Evolutionary conservation across 1,140 invertebrate genomes (phyloP), one percentile per base, ranked within the genome.

Genomic region (Macrobrachium nipponense): DNA sequence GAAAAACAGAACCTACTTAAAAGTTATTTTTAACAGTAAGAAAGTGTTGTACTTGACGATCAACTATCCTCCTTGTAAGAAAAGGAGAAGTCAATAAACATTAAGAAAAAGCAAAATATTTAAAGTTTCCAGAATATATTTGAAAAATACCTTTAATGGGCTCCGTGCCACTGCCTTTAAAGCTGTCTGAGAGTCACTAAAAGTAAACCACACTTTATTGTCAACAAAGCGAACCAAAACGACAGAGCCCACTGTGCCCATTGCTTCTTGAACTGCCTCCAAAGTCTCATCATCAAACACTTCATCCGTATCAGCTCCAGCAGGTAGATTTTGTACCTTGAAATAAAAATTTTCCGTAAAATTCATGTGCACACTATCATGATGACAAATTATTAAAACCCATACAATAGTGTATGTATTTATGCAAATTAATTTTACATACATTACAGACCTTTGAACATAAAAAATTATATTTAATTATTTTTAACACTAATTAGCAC

Each of bases 151-250:
- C 89, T 90, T 76, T 27, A 90, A 83, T 20, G 90, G 92, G 85
- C 93, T 92, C 89, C 93, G 93, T 62, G 93, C 91, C 4, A 93
- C 93, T 11, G 97, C 96, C 76, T 94, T 94, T 3, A 98, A 90
- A 59, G 97, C 97, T 87, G 94, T 94, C 89, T 96, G 94, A 0
- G 97, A 96, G 90, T 96, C 95, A 89, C 95, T 93, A 90, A 98
- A 98, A 4, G 96, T 98, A 14, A 98, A 94, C 94, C 96, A 96
- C 91, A 98, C 95, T 12, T 95, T 95, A 87, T 94, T 93, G 73
- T 97, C 96, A n/a, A 98, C 95, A 92, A 97, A 98, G 87, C 97
- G 94, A 27, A 95, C 95, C n/a, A 98, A 92, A 68, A 98, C 96
- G 0, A 97, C 95, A 91, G 97, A 96, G 10, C 96, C 96, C 85